Percentiles rank a stretch among this genome's conserved stretches.
Evolutionary conservation across 2,888 invertebrate species (phyloP).

Genomic region (Luffia ferchaultella): DNA sequence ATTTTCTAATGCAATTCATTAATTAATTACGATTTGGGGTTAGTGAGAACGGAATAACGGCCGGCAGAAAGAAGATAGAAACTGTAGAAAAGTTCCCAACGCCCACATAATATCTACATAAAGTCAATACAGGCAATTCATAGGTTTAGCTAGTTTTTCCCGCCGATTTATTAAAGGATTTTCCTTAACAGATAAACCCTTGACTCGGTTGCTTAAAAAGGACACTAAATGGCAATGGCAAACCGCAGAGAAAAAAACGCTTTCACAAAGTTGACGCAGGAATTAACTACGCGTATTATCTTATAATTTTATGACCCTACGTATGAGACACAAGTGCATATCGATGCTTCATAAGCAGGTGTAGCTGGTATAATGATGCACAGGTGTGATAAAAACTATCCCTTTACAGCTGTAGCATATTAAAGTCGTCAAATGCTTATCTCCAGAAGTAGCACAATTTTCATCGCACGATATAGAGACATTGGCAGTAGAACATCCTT

Average conservation of each 20-base stretch:
- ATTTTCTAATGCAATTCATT: conserved; percentile 1
- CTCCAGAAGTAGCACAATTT: no score
- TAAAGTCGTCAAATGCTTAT: neutral
- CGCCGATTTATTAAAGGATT: neutral
- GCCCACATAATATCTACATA: neutral
- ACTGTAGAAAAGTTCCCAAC: conserved; percentile 5
- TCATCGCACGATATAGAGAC: no score
- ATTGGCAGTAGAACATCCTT: no score
- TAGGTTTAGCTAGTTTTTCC: neutral
- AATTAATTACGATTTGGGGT: conserved; percentile 10
- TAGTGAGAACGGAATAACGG: conserved; percentile 4
- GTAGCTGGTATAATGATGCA: neutral
- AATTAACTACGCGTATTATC: neutral
- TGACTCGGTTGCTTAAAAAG: neutral
- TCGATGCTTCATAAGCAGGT: neutral
- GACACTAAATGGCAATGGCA: neutral
- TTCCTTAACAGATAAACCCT: neutral
- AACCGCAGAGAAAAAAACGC: neutral
- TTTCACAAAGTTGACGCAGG: no score
- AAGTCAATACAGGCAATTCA: neutral
- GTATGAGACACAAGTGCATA: neutral
- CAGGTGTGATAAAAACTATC: neutral
- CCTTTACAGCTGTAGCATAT: neutral
- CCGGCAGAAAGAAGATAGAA: conserved; percentile 6
- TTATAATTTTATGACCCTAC: neutral